Evolutionary conservation across 35 echinoderm and acorn worm species (phyloP).

Genomic region (Apostichopus japonicus): DNA sequence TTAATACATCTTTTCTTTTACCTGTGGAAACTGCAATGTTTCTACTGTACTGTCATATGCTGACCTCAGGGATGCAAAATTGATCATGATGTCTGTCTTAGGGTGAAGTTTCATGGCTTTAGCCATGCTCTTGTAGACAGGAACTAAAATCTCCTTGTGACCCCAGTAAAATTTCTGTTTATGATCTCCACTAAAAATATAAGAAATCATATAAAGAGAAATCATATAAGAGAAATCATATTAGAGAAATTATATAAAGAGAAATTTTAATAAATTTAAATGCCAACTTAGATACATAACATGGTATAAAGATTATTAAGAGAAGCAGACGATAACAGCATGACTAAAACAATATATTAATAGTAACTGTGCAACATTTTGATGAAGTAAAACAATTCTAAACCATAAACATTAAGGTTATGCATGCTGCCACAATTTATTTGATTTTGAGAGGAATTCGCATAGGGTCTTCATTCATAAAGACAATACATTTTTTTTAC

Average conservation of each 20-base stretch:
- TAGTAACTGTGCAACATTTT: no score
- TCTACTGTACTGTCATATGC: constrained; percentile 93
- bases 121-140: constrained; percentile 94
- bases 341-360: no score
- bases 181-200: constrained; percentile 83
- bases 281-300: neutral
- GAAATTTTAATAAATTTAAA: neutral
- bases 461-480: no score
- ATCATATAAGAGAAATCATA: neutral
- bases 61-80: constrained; percentile 92
- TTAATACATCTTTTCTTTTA: neutral
- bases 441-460: no score
- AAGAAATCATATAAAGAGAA: neutral
- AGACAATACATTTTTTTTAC: no score
- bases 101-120: constrained; percentile 94
- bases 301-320: no score
- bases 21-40: constrained; percentile 79
- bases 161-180: constrained; percentile 99
- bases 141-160: constrained; percentile 87
- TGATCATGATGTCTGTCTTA: constrained; percentile 79
- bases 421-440: no score
- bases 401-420: no score
- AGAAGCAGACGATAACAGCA: no score
- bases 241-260: neutral
- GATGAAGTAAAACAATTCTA: no score